Percentiles rank a stretch among this genome's conserved stretches.
phyloP scores from a whole-genome alignment of 2,113 vertebrate species.

The Pelmatolapia mariae region DNA sequence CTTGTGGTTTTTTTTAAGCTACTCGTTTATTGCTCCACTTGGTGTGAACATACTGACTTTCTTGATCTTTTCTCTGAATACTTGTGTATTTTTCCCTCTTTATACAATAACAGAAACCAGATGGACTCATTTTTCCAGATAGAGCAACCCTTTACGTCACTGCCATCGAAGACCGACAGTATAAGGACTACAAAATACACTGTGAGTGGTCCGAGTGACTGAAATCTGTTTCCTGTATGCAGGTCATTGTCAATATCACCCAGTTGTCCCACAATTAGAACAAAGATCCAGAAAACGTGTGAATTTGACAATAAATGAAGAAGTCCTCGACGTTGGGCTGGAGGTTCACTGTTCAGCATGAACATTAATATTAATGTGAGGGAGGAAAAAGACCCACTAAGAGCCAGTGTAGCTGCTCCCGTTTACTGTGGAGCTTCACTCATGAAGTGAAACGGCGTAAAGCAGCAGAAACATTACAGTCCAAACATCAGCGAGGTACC shows the following conservation, averaged over 20 bases:
- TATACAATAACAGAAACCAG: conserved; percentile 72
- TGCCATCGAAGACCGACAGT: conserved; percentile 89
- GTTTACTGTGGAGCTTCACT: neutral
- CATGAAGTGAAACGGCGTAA: neutral
- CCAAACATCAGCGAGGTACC: neutral
- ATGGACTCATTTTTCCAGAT: conserved; percentile 90
- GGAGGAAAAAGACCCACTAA: neutral
- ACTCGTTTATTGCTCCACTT: neutral
- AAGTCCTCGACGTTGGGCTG: neutral
- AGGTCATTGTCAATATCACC: neutral
- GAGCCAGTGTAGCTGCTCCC: neutral
- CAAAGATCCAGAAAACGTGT: neutral
- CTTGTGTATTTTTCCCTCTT: neutral
- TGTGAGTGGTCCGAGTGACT: conserved; percentile 68
- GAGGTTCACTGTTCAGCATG: neutral
- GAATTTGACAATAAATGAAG: neutral
- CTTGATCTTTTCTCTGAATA: neutral
- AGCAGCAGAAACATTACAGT: neutral
- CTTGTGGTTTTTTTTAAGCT: neutral
- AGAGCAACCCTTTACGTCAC: conserved; percentile 87
- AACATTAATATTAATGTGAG: neutral
- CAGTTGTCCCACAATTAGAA: neutral
- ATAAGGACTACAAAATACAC: conserved; percentile 96
- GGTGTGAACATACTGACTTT: neutral
- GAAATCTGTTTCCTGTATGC: neutral